Evolutionary conservation across 1,140 invertebrate genomes (phyloP).

Genomic region (Sarcophaga bullata): DNA sequence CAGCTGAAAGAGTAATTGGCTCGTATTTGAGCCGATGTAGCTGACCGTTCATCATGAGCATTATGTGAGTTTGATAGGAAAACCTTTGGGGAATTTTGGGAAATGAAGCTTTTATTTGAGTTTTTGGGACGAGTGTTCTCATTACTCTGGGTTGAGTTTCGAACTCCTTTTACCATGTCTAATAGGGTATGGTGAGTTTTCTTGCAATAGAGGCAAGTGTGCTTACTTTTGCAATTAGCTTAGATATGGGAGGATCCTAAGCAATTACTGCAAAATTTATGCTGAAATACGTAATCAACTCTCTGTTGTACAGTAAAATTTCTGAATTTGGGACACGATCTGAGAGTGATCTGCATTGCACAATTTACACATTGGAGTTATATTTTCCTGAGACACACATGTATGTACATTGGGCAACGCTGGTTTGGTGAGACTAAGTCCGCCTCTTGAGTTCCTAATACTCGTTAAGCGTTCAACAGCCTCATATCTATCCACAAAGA

Average conservation of each 20-base stretch:
- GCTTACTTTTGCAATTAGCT: background rate
- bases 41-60: too few relatives aligned
- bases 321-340: background rate
- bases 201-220: background rate
- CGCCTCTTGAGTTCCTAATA: background rate
- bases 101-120: too few relatives aligned
- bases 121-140: background rate
- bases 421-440: background rate
- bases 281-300: background rate
- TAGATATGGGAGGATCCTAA: background rate
- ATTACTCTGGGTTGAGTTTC: background rate
- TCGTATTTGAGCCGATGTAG: background rate
- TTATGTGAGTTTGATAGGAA: background rate
- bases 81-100: background rate
- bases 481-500: slow-evolving; percentile 7
- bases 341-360: background rate
- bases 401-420: background rate
- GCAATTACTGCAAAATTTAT: too few relatives aligned
- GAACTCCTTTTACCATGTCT: background rate
- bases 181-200: background rate
- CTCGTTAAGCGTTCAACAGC: background rate
- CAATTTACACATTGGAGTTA: background rate
- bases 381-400: background rate
- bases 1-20: background rate
- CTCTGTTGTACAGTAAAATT: background rate